Evolutionary conservation across 2,113 vertebrate species (phyloP), one percentile per base, ranked within the genome.

Genomic region (Tupaia chinensis): DNA sequence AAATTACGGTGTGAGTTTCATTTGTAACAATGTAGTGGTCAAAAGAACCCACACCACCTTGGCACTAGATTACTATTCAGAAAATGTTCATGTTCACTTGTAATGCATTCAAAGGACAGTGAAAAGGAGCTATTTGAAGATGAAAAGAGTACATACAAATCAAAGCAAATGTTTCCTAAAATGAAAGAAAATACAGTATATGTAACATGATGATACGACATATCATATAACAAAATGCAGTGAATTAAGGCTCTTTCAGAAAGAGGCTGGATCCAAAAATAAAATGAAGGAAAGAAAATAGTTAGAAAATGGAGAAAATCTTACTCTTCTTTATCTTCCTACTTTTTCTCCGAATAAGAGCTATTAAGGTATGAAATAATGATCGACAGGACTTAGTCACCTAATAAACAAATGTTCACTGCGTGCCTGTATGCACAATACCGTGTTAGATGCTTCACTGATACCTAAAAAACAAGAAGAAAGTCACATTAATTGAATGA

Each of bases 1-100:
- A 97, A 97, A 98, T 97, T 97, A 96, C 20, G 44, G 87, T 96
- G 77, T 96, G 84, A 96, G 89, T 94, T 96, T 96, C 82, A 84
- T 83, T 96, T 96, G 80, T 97, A 97, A 97, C 96, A 97, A 96
- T 94, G 95, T 87, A 86, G 97, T 96, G 97, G 97, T 96, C 94
- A 97, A 76, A 73, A 69, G 77, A 97, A 94, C 74, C 93, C 94
- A 93, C 80, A 60, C 53, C 17, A 85, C 63, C 63, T 93, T 96
- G 95, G 96, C 93, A 83, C 87, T 74, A 69, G 70, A 88, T 87
- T 85, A 53, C 56, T 86, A 60, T 78, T 83, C 73, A 85, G 92
- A 88, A 92, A 93, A 87, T 56, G 19, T 84, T 72, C 69, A 14
- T 78, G 77, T 53, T 81, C 84, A 80, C 86, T 69, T 93, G 68